Evolutionary conservation across 1,140 invertebrate genomes (phyloP), one percentile per base, ranked within the genome.

Genomic region (Drosophila quadrilineata): DNA sequence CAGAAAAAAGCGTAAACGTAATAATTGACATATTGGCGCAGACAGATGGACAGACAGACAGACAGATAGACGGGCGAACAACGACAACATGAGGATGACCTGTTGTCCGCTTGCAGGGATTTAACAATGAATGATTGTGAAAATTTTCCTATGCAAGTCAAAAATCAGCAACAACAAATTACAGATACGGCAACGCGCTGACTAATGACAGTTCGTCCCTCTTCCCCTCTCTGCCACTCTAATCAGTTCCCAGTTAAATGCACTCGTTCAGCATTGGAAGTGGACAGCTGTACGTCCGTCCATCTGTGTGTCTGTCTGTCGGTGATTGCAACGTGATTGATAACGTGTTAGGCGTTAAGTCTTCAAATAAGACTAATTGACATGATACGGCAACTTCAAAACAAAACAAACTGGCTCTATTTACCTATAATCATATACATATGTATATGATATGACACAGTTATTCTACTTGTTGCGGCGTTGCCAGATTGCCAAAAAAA

Each of bases 1-100:
- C n/a, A 46, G 41, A 35, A 71, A 67, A 71, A 67, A 69, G 33
- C 63, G 56, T 79, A 65, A 50, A 58, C 70, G 70, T 68, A 52
- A 79, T 52, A 79, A 77, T 79, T 79, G 75, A 79, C 75, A 77
- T 69, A 74, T 79, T 70, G 58, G 48, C 38, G 49, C 26, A 49
- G 49, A 75, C 49, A 54, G 16, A 21, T 16, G 5, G 29, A 1
- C 17, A 8, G 6, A 14, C n/a, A n/a, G n/a, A n/a, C n/a, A n/a
- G n/a, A n/a, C n/a, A n/a, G n/a, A n/a, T n/a, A n/a, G n/a, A n/a
- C 17, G 14, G 29, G 33, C 33, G 33, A 36, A 3, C 5, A 36
- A 10, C 14, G 14, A 26, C 43, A 43, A 49, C 43, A n/a, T 54
- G 16, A 31, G 22, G 26, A 54, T 33, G 52, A 40, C 49, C 17